A percentile compares a stretch with the other conserved stretches of the same genome.
Evolutionary conservation across 2,888 invertebrate species (phyloP).

Genomic region (Lithosia quadra): DNA sequence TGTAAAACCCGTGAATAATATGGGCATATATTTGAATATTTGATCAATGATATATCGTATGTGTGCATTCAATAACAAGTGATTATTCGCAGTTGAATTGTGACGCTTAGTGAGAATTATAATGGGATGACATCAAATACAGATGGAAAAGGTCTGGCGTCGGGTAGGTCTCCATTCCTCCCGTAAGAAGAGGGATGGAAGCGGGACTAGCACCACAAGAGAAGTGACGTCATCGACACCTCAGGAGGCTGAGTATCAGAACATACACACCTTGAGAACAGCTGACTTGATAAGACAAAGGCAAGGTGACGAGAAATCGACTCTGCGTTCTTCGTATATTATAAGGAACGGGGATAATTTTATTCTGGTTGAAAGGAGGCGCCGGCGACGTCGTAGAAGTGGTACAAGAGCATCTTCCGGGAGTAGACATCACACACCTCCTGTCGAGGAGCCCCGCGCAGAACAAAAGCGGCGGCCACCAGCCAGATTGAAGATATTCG

Average conservation of each 20-base stretch:
- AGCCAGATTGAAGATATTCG: conserved; percentile 82
- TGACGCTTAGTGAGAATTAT: conserved; percentile 58
- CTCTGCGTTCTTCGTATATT: conserved; percentile 83
- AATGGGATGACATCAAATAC: conserved; percentile 85
- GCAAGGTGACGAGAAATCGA: conserved; percentile 83
- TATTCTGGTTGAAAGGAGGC: conserved; percentile 81
- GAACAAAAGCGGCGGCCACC: conserved; percentile 83
- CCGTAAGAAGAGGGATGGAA: conserved; percentile 87
- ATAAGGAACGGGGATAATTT: conserved; percentile 85
- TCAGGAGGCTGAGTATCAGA: conserved; percentile 83
- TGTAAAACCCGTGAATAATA: conserved; percentile 36
- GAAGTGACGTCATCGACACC: conserved; percentile 76
- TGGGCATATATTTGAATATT: conserved; percentile 16
- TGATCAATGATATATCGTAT: conserved; percentile 33
- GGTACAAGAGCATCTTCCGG: conserved; percentile 83
- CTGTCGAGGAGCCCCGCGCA: conserved; percentile 77
- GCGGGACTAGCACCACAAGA: conserved; percentile 74
- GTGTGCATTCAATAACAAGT: conserved; percentile 37
- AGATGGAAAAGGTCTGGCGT: conserved; percentile 87
- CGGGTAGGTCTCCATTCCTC: conserved; percentile 87
- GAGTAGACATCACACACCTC: conserved; percentile 80
- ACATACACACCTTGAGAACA: conserved; percentile 83
- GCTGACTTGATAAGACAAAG: conserved; percentile 84
- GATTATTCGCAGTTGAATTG: conserved; percentile 31
- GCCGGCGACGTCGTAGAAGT: conserved; percentile 79